Base-by-base conservation (phyloP, 2,113 vertebrate species). In the Psittacus erithacus region DNA sequence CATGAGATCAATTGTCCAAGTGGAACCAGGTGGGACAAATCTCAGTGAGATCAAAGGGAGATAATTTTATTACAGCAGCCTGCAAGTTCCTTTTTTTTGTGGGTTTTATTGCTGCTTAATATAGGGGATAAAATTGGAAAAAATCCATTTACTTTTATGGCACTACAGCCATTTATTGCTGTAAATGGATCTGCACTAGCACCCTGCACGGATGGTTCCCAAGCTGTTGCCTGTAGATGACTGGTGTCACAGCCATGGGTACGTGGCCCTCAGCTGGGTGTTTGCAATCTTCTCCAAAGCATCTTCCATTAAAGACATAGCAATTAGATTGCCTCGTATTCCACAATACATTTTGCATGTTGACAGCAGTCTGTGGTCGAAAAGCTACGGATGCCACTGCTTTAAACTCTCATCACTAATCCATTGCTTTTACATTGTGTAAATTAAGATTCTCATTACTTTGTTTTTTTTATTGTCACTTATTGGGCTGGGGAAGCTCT, bases 341-440 rank as follows among this genome's bases (percentile, higher is more conserved):
- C 47, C 71, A 77, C 19, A 49, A 41, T 55, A 70, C 41, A 74
- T 49, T 38, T 14, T 2, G 2, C 44, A 15, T 52, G 71, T 65
- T 77, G 82, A 55, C 71, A 86, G 76, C 63, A 70, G 38, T 31
- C 64, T 63, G 49, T 53, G 69, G 27, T 90, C 38, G 29, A 63
- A 93, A 80, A 88, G 38, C 88, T 90, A 25, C 1, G 3, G 82
- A 65, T 8, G 6, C 53, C 85, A 17, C 46, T 81, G 79, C 68
- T 90, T 29, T 67, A n/a, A 86, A 39, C 13, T 28, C 38, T 91
- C 38, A 63, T 89, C 24, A 3, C 70, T 84, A 69, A 67, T 49
- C 44, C 33, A 24, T 39, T 92, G 53, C 59, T 90, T 85, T 80
- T 81, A 47, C 59, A 90, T 91, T 70, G 14, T 81, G 23, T 83